Base-by-base conservation (phyloP, 2,888 invertebrate species). In the Quadroppia sp. region DNA sequence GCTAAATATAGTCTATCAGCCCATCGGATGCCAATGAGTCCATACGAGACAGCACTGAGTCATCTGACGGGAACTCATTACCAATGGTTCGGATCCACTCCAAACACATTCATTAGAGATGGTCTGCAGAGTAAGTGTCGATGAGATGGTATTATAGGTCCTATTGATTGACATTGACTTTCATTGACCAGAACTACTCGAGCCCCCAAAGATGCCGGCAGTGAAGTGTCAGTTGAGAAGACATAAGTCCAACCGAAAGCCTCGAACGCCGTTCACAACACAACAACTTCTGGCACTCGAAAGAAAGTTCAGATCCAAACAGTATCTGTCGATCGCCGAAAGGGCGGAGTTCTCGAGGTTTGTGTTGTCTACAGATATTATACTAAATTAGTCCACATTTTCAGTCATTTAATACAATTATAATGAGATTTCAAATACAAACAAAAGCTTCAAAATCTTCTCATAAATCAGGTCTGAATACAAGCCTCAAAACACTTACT, bases 201-300 rank as follows among this genome's bases (percentile, higher is more conserved):
- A 64, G n/a, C 64, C 64, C n/a, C 64, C 64, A 64, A 64, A 64
- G 32, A 9, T 64, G 32, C 69, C 69, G n/a, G 50, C 76, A 25
- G 77, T 80, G 25, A 85, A 85, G 78, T 85, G 85, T 79, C 84
- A 85, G 75, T 86, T 95, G 64, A 86, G 95, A 77, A 94, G 94
- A 82, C 95, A 95, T 87, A 95, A 95, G 82, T 93, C 93, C n/a
- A 95, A 96, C 85, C 86, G 95, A 78, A 96, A 95, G 82, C 95
- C 95, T 0, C 86, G 95, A 74, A 96, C 95, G n/a, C 95, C 95
- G 15, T 95, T 95, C 86, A 94, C 94, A 67, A 93, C 94, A 36
- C 92, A 94, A 82, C 95, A 95, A 82, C 87, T 95, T 75, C 85
- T 94, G 78, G 90, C 93, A 0, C 83, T 96, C 79, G 95, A 95